phyloP scores from a whole-genome alignment of 2,888 invertebrate genomes.

The Agrochola lychnidis region DNA sequence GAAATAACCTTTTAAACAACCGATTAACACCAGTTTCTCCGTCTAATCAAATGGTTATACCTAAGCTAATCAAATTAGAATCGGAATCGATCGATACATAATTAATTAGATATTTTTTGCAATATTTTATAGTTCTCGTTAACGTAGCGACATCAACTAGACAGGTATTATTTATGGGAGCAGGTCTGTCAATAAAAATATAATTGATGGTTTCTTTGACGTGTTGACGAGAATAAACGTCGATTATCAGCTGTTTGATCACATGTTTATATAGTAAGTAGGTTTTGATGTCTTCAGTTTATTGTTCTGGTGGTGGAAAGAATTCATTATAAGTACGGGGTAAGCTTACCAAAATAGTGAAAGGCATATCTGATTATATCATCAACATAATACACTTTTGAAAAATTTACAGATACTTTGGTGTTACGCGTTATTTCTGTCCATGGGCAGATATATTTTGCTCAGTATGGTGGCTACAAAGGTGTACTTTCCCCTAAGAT shows the following conservation, averaged over 20 bases:
- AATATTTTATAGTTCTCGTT: slow-evolving; percentile 41
- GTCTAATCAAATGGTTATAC: slow-evolving; percentile 29
- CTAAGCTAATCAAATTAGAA: slow-evolving; percentile 52
- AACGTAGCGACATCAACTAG: slow-evolving; percentile 41
- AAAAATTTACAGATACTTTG: neutral
- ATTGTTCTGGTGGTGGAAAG: neutral
- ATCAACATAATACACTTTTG: neutral
- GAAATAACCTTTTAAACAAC: slow-evolving; percentile 13
- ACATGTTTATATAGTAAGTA: slow-evolving; percentile 33
- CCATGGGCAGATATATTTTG: neutral
- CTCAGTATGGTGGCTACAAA: neutral
- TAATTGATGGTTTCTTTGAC: slow-evolving; percentile 62
- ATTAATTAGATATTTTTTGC: slow-evolving; percentile 47
- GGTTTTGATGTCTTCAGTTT: slow-evolving; percentile 39
- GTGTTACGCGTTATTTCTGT: neutral
- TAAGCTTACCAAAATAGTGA: neutral
- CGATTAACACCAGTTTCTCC: slow-evolving; percentile 14
- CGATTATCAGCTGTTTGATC: slow-evolving; percentile 41
- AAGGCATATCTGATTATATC: neutral
- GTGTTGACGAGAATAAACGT: slow-evolving; percentile 50
- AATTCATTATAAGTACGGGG: neutral
- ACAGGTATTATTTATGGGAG: slow-evolving; percentile 54
- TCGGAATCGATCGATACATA: slow-evolving; percentile 38
- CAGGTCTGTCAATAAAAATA: slow-evolving; percentile 60
- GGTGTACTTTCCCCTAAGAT: no score